Base-by-base conservation (phyloP, 2,113 vertebrate genomes). In the Brachionichthys hirsutus region DNA sequence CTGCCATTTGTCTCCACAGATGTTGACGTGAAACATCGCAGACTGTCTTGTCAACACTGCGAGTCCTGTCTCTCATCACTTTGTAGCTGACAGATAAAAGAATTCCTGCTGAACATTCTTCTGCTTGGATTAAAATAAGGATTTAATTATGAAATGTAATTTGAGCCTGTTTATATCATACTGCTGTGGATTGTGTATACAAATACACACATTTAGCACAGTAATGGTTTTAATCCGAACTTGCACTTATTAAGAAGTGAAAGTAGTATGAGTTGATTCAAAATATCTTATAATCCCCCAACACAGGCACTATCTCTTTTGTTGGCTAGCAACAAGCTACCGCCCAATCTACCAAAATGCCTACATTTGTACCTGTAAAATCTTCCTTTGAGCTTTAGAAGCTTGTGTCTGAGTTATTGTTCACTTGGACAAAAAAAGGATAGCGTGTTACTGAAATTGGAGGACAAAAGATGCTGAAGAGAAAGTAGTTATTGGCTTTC, bases 261-360 rank as follows among this genome's bases (percentile, higher is more conserved):
- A 12, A 38, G 36, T 38, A 12, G 8, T 9, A 30, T 38, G 36
- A 38, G 36, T 10, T 11, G 36, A 38, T 30, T 30, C 24, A 38
- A 38, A 12, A 10, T 38, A 12, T 6, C 10, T 38, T 38, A 35
- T n/a, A 19, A 4, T 24, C 38, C 14, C 42, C 18, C 19, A 19
- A 1, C 17, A 46, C 10, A 73, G 82, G 67, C 66, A 66, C 53
- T 49, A 65, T 87, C 63, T 81, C 34, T 85, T 85, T 84, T 84
- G 91, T 93, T 93, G 91, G 91, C 86, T 91, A 89, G 92, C 90
- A 90, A 93, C 90, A 75, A 56, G 73, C 80, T 72, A 80, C 83
- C 82, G 82, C 77, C 81, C 86, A 78, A 52, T 12, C 30, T 13
- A 12, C 36, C 36, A 12, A 12, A 38, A 38, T 38, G 12, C 36